These are phyloP conservation scores for Urocolius indicus DNA, from an alignment of 2,113 vertebrate genomes.

Conservation along the genomic window DNA sequence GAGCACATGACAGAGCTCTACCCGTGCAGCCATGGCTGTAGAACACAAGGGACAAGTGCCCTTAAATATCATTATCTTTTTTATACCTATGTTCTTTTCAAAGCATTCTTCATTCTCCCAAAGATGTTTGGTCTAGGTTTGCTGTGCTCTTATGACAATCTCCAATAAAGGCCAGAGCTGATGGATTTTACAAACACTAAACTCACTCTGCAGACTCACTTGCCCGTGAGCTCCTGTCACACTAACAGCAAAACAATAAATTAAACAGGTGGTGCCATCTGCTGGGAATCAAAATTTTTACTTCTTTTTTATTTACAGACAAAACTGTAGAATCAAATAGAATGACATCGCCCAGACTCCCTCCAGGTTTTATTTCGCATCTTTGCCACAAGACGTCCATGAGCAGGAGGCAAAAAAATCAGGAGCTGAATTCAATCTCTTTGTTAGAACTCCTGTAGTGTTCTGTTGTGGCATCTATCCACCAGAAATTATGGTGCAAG, in stretches of 20 bases:
- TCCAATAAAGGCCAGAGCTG: background rate
- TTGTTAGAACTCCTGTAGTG: background rate
- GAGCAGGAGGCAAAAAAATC: background rate
- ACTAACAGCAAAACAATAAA: background rate
- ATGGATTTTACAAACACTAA: background rate
- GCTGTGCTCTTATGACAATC: rapidly evolving
- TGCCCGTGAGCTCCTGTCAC: background rate
- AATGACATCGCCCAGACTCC: background rate
- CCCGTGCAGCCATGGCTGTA: background rate
- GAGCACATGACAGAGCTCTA: background rate
- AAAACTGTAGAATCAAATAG: too few relatives aligned
- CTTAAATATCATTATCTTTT: rapidly evolving
- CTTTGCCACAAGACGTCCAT: background rate
- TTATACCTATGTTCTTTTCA: background rate
- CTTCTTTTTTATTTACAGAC: background rate
- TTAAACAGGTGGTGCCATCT: conserved; percentile 23
- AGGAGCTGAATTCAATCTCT: background rate
- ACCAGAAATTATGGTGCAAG: background rate
- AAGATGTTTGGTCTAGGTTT: too few relatives aligned
- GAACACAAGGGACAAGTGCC: too few relatives aligned
- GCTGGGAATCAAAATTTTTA: background rate
- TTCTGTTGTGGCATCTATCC: background rate
- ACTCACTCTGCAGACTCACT: background rate
- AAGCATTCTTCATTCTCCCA: background rate
- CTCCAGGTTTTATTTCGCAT: background rate